Conservation (phyloP, 2,888 invertebrate species). For the Escarpia spicata region DNA sequence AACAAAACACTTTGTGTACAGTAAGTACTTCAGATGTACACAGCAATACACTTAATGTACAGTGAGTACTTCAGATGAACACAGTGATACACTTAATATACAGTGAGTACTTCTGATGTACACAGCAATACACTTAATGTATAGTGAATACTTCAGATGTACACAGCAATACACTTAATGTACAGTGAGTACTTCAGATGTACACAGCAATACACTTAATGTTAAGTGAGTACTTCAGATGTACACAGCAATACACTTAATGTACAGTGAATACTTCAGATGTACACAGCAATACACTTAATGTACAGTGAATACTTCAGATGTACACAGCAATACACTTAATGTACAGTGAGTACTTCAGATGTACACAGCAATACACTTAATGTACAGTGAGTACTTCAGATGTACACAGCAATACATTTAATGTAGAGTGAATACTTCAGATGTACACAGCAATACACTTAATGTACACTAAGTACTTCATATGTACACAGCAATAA, state of each 20-base stretch:
- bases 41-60: conserved; percentile 71
- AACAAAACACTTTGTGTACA: not conserved
- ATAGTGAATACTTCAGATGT: conserved; percentile 72
- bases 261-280: not conserved
- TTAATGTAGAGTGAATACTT: conserved; percentile 70
- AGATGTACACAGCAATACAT: conserved; percentile 66
- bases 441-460: not conserved
- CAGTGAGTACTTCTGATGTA: conserved; percentile 65
- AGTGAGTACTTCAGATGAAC: conserved; percentile 67
- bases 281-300: conserved; percentile 71
- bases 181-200: conserved; percentile 67
- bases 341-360: conserved; percentile 69
- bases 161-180: conserved; percentile 72
- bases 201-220: not conserved
- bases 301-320: conserved; percentile 68
- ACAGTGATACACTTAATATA: conserved; percentile 72
- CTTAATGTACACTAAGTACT: not conserved
- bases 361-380: too few relatives aligned
- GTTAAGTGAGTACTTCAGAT: conserved; percentile 69
- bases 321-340: conserved; percentile 67
- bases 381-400: conserved; percentile 46
- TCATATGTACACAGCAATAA: conserved; percentile 67
- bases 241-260: not conserved
- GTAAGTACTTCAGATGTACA: conserved; percentile 49
- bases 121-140: conserved; percentile 42